A percentile compares a stretch with the other conserved stretches of the same genome.
These are phyloP conservation scores for Tipula lateralis DNA, from an alignment of 2,888 invertebrate species.

Conservation along the genomic window DNA sequence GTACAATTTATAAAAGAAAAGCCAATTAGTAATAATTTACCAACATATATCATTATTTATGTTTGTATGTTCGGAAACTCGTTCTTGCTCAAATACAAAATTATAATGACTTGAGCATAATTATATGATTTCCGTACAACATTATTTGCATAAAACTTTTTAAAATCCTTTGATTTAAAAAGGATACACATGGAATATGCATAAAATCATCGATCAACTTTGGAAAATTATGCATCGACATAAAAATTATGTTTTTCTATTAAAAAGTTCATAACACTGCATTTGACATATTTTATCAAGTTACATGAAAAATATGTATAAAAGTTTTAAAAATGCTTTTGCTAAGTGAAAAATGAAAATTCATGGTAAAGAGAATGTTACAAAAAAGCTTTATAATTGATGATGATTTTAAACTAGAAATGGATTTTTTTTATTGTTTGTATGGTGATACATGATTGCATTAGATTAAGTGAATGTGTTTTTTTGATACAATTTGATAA, in stretches of 20 bases:
- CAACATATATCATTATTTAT: not conserved
- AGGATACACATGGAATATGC: not conserved
- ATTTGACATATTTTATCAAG: not conserved
- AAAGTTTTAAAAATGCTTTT: slow-evolving; percentile 14
- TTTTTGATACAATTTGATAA: not conserved
- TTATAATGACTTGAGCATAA: not conserved
- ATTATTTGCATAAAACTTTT: not conserved
- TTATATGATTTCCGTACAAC: not conserved
- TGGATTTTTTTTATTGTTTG: not conserved
- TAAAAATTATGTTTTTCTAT: not conserved
- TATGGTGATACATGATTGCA: not conserved
- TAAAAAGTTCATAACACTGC: not conserved
- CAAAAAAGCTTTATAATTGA: not conserved
- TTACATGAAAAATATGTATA: not conserved
- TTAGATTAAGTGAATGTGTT: not conserved
- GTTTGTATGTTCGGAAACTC: not conserved
- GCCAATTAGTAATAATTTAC: slow-evolving; percentile 14
- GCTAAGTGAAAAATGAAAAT: not conserved
- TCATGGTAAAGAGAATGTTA: not conserved
- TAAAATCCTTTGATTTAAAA: not conserved
- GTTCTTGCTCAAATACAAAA: not conserved
- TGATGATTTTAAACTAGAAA: not conserved
- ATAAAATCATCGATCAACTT: not conserved
- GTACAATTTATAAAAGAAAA: not conserved
- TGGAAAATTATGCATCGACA: not conserved